Percentiles rank a stretch among this genome's conserved stretches.
phyloP scores from a whole-genome alignment of 2,113 vertebrate genomes.

The Actinemys pallida region DNA sequence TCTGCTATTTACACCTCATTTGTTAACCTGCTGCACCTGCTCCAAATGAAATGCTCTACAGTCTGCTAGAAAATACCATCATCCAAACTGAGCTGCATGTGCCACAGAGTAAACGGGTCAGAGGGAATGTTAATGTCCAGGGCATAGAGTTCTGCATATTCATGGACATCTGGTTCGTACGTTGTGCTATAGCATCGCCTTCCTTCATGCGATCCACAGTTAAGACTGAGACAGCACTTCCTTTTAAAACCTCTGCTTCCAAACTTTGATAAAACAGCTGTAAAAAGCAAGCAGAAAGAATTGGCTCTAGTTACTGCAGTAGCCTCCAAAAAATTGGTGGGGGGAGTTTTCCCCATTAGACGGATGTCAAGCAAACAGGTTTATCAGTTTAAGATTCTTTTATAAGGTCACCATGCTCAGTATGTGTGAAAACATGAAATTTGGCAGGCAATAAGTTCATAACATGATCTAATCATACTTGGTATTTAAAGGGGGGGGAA shows the following conservation, averaged over 20 bases:
- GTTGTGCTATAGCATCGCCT: not conserved
- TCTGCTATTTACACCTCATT: not conserved
- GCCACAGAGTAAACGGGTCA: not conserved
- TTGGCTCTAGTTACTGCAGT: slow-evolving; percentile 38
- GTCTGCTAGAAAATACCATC: not conserved
- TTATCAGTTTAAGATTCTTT: slow-evolving; percentile 69
- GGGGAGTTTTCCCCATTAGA: slow-evolving; percentile 29
- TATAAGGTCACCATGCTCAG: slow-evolving; percentile 67
- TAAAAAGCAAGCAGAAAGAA: slow-evolving; percentile 31
- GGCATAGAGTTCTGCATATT: not conserved
- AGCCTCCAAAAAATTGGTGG: slow-evolving; percentile 48
- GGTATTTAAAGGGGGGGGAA: slow-evolving; percentile 48
- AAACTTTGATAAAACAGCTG: slow-evolving; percentile 37
- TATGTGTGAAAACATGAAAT: slow-evolving; percentile 71
- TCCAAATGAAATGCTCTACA: not conserved
- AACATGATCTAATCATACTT: slow-evolving; percentile 77
- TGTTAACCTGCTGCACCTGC: too few species aligned
- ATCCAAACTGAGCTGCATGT: not conserved
- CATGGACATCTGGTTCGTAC: not conserved
- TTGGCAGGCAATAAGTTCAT: slow-evolving; percentile 54
- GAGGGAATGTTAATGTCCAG: not conserved
- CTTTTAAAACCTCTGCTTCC: slow-evolving; percentile 51
- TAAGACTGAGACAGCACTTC: slow-evolving; percentile 15
- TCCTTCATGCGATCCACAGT: not conserved
- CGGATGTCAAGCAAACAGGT: slow-evolving; percentile 71